Percentiles rank a stretch among this genome's conserved stretches.
phyloP scores from a whole-genome alignment of 2,113 vertebrate species.

The Heliornis fulica region DNA sequence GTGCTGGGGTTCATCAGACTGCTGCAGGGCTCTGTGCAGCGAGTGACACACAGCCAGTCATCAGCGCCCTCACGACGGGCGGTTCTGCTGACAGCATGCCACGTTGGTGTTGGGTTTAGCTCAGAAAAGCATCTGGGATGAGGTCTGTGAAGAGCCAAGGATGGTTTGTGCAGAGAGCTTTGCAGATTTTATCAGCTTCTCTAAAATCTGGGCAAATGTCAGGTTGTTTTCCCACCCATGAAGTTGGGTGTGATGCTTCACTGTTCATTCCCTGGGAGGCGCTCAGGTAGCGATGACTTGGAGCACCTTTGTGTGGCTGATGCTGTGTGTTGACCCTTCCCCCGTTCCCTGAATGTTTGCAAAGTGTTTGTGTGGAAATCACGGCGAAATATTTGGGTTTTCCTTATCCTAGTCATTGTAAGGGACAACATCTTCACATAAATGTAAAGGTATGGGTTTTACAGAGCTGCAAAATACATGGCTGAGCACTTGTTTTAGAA shows the following conservation, averaged over 20 bases:
- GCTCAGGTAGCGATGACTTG: not conserved
- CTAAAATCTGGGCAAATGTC: not conserved
- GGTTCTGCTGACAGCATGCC: fast-evolving
- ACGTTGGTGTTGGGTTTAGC: fast-evolving
- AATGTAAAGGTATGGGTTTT: not conserved
- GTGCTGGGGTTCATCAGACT: not conserved
- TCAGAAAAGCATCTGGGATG: not conserved
- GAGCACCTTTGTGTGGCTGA: not conserved
- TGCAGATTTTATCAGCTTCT: fast-evolving
- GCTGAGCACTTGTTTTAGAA: fast-evolving
- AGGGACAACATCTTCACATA: fast-evolving
- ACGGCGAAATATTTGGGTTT: not conserved
- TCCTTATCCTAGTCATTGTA: not conserved
- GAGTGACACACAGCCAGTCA: fast-evolving
- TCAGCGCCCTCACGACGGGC: fast-evolving
- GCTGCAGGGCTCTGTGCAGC: fast-evolving
- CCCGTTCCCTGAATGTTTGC: not conserved
- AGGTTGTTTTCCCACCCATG: not conserved
- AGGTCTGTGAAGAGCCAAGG: fast-evolving
- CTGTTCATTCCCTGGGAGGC: not conserved
- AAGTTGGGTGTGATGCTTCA: not conserved
- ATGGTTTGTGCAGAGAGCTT: not conserved
- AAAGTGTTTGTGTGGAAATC: not conserved
- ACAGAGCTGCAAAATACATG: not conserved
- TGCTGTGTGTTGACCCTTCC: not conserved